Conservation (phyloP, 2,113 vertebrate species). For the Phaetusa simplex region DNA sequence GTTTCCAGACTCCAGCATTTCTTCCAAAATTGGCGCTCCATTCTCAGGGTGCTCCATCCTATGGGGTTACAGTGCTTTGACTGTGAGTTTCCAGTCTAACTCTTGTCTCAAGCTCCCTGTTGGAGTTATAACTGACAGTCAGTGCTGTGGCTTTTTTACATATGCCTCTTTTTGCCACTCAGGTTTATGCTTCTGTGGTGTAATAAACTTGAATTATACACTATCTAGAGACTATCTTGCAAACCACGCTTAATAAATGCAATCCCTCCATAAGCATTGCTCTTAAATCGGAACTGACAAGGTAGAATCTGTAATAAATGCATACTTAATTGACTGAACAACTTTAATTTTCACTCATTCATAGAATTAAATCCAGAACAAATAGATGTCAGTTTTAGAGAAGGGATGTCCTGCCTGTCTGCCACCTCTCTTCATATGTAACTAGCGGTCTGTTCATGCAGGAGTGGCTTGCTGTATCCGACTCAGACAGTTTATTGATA, state of each 20-base stretch:
- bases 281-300: background rate
- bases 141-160: background rate
- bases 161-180: background rate
- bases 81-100: background rate
- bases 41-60: background rate
- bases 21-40: background rate
- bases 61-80: background rate
- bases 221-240: background rate
- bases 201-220: background rate
- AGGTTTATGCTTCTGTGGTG: background rate
- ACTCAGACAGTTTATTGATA: background rate
- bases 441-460: background rate
- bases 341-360: background rate
- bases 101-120: background rate
- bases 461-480: background rate
- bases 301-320: background rate
- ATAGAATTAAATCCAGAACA: background rate
- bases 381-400: background rate
- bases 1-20: background rate
- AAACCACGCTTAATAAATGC: background rate
- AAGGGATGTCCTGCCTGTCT: background rate
- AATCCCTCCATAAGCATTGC: background rate
- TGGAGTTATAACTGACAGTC: background rate
- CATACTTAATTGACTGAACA: background rate
- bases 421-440: background rate